Conservation (phyloP, 2,888 invertebrate species). For the Acronicta alni region DNA sequence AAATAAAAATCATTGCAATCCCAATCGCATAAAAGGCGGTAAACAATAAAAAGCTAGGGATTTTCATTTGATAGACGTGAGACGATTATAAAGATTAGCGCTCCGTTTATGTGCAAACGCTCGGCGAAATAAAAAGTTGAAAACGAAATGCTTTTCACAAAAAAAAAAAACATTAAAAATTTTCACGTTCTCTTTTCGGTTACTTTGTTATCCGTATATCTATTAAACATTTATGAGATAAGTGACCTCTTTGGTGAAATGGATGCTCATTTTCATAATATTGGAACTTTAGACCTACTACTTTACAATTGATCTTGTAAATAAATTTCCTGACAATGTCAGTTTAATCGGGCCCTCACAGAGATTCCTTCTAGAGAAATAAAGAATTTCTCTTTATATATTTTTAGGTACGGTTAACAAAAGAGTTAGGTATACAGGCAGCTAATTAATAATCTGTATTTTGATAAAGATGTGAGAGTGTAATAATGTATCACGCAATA, state of each 20-base stretch:
- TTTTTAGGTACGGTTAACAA: too few species aligned
- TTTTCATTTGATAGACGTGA: constrained; percentile 70
- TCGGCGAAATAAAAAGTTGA: constrained; percentile 35
- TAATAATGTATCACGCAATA: too few species aligned
- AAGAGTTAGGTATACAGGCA: too few species aligned
- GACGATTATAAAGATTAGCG: constrained; percentile 70
- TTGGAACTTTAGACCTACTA: background rate
- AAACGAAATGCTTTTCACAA: constrained; percentile 25
- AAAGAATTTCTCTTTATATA: too few species aligned
- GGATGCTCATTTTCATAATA: background rate
- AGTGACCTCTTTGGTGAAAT: background rate
- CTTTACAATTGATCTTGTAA: too few species aligned
- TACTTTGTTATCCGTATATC: background rate
- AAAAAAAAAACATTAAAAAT: constrained; percentile 22
- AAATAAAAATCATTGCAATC: constrained; percentile 50
- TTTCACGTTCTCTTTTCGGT: constrained; percentile 10
- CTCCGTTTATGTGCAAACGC: constrained; percentile 47
- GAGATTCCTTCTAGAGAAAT: too few species aligned
- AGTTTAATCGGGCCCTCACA: background rate
- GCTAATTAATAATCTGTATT: too few species aligned
- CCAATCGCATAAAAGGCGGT: constrained; percentile 58
- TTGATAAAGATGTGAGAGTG: too few species aligned
- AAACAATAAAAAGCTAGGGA: constrained; percentile 63
- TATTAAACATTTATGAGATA: constrained; percentile 6
- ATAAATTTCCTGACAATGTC: background rate